A percentile compares a stretch with the other conserved stretches of the same genome.
These are phyloP conservation scores for Festucalex cinctus DNA, from an alignment of 2,113 vertebrate genomes.

Conservation along the genomic window DNA sequence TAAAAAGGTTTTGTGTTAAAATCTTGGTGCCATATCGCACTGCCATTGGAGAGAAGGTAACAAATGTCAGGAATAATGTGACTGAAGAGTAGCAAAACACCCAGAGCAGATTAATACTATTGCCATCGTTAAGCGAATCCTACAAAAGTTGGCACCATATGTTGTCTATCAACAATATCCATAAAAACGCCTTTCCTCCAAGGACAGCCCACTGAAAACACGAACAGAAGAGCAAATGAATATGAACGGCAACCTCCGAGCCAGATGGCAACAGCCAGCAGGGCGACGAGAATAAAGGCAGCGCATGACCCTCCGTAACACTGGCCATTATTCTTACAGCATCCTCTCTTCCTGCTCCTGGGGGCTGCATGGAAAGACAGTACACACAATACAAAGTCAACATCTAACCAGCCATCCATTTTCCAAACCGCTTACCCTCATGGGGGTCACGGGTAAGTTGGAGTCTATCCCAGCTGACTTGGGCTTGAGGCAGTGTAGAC, in stretches of 20 bases:
- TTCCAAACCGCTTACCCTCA: not conserved
- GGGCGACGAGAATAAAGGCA: constrained; percentile 36
- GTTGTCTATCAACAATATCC: not conserved
- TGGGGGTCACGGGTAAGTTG: not conserved
- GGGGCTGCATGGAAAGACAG: constrained; percentile 36
- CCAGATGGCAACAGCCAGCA: constrained; percentile 65
- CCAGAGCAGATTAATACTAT: not conserved
- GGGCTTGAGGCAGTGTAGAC: not conserved
- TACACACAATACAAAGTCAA: not conserved
- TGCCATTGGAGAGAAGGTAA: constrained; percentile 17
- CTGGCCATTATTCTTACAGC: constrained; percentile 27
- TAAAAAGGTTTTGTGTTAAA: not conserved
- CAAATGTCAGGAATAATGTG: not conserved
- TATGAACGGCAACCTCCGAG: constrained; percentile 62
- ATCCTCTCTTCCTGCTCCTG: constrained; percentile 26
- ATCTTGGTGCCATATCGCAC: constrained; percentile 50
- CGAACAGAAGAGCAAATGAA: not conserved
- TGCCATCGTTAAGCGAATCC: not conserved
- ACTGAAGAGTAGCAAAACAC: not conserved
- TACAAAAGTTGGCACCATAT: not conserved
- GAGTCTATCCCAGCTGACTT: not conserved
- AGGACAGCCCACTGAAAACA: not conserved
- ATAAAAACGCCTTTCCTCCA: not conserved
- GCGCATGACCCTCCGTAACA: constrained; percentile 36
- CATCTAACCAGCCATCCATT: not conserved